Conservation (phyloP, 2,888 invertebrate genomes). For the Acanthoscelides obtectus region DNA sequence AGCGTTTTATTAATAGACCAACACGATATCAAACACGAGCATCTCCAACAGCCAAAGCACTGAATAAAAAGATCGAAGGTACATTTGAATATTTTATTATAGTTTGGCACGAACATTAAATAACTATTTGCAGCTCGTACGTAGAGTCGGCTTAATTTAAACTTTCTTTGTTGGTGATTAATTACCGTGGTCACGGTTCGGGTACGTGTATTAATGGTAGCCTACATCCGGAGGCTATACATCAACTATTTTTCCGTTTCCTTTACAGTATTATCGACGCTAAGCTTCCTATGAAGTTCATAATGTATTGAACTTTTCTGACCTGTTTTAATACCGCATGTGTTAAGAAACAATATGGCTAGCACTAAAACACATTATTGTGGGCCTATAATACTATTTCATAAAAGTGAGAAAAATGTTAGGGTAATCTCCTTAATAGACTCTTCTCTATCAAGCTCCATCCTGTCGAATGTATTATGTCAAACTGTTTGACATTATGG, state of each 20-base stretch:
- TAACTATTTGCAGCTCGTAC: constrained; percentile 18
- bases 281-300: not conserved
- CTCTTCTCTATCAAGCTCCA: too few relatives aligned
- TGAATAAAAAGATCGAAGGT: constrained; percentile 9
- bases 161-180: constrained; percentile 18
- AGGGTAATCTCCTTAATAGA: too few relatives aligned
- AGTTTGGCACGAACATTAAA: constrained; percentile 17
- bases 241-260: constrained; percentile 4
- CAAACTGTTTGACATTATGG: too few relatives aligned
- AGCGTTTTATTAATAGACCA: constrained; percentile 8
- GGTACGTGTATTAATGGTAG: constrained; percentile 10
- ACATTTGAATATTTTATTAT: constrained; percentile 16
- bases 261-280: not conserved
- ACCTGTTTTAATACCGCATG: too few relatives aligned
- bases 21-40: constrained; percentile 10
- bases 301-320: too few relatives aligned
- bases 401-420: too few relatives aligned
- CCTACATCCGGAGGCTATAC: not conserved
- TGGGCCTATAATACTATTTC: too few relatives aligned
- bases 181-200: constrained; percentile 7
- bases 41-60: constrained; percentile 9
- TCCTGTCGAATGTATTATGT: too few relatives aligned
- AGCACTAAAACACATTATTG: too few relatives aligned
- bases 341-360: too few relatives aligned
- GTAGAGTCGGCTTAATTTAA: constrained; percentile 20